These are phyloP conservation scores for Hylomyscus alleni DNA, from an alignment of 2,797 vertebrate genomes.

Conservation along the genomic window DNA sequence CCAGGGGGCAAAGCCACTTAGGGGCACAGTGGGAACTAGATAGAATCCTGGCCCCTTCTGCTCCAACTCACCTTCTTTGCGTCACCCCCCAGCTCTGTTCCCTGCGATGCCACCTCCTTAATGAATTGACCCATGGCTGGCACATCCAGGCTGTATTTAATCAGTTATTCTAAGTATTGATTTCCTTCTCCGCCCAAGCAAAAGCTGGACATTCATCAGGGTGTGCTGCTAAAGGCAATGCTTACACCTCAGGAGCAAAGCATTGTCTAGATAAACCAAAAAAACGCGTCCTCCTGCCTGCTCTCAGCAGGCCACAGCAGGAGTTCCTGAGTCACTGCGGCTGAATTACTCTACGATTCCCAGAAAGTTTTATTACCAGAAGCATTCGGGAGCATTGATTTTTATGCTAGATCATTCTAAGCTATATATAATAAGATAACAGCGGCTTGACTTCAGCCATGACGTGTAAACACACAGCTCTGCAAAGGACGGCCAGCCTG, in stretches of 20 bases:
- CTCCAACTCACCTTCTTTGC: not conserved
- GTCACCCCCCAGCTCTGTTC: not conserved
- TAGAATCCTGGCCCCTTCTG: not conserved
- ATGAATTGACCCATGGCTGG: slow-evolving; percentile 11
- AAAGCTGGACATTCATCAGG: slow-evolving; percentile 8
- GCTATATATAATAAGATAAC: slow-evolving; percentile 65
- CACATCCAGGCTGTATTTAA: slow-evolving; percentile 35
- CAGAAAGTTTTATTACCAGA: slow-evolving; percentile 71
- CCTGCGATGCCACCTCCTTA: fast-evolving
- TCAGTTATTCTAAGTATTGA: slow-evolving; percentile 63
- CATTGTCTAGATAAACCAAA: not conserved
- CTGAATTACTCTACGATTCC: not conserved
- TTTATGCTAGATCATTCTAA: slow-evolving; percentile 63
- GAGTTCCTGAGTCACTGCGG: not conserved
- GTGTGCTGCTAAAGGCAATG: not conserved
- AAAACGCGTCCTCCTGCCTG: not conserved
- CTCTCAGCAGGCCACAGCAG: not conserved
- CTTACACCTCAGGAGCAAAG: slow-evolving; percentile 33
- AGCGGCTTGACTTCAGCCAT: slow-evolving; percentile 58
- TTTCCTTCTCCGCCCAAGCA: slow-evolving; percentile 49
- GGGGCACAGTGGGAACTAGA: not conserved
- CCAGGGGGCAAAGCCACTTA: not conserved
- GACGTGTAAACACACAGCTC: not conserved
- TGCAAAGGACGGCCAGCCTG: not conserved
- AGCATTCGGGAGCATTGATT: slow-evolving; percentile 45